phyloP scores from a whole-genome alignment of 2,113 vertebrate species.

The Chaenocephalus aceratus region DNA sequence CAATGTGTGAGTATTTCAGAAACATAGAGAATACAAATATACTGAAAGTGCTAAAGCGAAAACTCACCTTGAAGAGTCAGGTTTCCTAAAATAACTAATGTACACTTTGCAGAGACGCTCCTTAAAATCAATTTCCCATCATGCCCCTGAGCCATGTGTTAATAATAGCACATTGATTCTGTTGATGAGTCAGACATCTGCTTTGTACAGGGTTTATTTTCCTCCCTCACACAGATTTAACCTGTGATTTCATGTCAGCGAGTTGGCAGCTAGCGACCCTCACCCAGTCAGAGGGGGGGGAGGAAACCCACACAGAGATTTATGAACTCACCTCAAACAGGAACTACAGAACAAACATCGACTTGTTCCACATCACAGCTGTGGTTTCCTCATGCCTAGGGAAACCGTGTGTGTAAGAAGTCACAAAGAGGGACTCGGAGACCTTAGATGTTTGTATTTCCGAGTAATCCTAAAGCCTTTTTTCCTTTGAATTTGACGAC shows the following conservation, averaged over 20 bases:
- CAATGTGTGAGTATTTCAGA: too few species aligned
- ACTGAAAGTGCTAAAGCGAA: background rate
- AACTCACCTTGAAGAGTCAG: background rate
- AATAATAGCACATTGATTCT: slow-evolving; percentile 3
- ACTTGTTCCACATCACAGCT: slow-evolving; percentile 24
- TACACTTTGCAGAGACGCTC: background rate
- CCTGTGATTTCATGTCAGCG: slow-evolving; percentile 2
- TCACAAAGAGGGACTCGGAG: background rate
- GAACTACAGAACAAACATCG: slow-evolving; percentile 18
- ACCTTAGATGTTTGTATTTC: too few species aligned
- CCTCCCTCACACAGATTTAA: background rate
- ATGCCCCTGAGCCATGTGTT: background rate
- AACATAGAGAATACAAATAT: too few species aligned
- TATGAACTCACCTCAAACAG: slow-evolving; percentile 39
- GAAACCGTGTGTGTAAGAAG: background rate
- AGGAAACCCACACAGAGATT: slow-evolving; percentile 2
- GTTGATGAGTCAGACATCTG: slow-evolving; percentile 12
- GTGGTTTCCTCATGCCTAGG: background rate
- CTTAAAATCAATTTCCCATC: background rate
- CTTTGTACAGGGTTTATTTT: background rate
- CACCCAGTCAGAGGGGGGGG: background rate
- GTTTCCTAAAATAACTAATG: background rate
- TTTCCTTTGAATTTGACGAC: too few species aligned
- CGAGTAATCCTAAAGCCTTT: too few species aligned
- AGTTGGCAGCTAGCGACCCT: background rate